phyloP scores from a whole-genome alignment of 2,888 invertebrate genomes.

The Drosophila neotestacea region DNA sequence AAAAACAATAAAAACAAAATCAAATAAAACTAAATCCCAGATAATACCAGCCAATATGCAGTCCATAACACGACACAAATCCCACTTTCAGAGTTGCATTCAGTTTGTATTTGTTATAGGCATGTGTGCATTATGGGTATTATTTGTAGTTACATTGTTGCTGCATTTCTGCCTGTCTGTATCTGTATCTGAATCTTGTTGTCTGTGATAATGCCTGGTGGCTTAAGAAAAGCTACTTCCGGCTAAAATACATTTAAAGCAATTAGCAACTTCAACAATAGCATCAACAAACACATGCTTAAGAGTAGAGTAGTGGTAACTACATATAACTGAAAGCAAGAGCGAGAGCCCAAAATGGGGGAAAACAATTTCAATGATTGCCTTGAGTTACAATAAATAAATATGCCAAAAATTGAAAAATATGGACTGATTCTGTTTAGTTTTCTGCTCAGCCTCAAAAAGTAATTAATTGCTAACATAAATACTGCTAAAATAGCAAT shows the following conservation, averaged over 20 bases:
- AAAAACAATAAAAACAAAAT: slow-evolving; percentile 45
- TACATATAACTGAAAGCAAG: slow-evolving; percentile 9
- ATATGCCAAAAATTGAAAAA: slow-evolving; percentile 11
- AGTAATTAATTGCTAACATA: slow-evolving; percentile 19
- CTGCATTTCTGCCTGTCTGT: background rate
- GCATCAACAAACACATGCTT: slow-evolving; percentile 17
- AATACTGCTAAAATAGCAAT: slow-evolving; percentile 21
- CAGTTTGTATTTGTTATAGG: slow-evolving; percentile 24
- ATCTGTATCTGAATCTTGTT: slow-evolving; percentile 7
- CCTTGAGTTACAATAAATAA: background rate
- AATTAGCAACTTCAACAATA: slow-evolving; percentile 58
- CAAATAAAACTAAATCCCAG: slow-evolving; percentile 48
- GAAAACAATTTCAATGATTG: background rate
- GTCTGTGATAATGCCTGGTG: slow-evolving; percentile 50
- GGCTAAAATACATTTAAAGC: slow-evolving; percentile 72
- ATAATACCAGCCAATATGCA: slow-evolving; percentile 65
- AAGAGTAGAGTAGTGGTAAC: slow-evolving; percentile 21
- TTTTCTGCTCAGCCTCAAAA: background rate
- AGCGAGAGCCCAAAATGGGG: slow-evolving; percentile 5
- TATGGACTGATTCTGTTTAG: slow-evolving; percentile 15
- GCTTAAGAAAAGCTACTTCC: slow-evolving; percentile 72
- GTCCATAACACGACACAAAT: slow-evolving; percentile 37
- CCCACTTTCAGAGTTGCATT: background rate
- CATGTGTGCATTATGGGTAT: slow-evolving; percentile 32
- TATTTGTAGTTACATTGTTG: slow-evolving; percentile 17